Percentiles rank a stretch among this genome's conserved stretches.
Conservation (phyloP, 1,140 invertebrate species). For the Papilio helenus region DNA sequence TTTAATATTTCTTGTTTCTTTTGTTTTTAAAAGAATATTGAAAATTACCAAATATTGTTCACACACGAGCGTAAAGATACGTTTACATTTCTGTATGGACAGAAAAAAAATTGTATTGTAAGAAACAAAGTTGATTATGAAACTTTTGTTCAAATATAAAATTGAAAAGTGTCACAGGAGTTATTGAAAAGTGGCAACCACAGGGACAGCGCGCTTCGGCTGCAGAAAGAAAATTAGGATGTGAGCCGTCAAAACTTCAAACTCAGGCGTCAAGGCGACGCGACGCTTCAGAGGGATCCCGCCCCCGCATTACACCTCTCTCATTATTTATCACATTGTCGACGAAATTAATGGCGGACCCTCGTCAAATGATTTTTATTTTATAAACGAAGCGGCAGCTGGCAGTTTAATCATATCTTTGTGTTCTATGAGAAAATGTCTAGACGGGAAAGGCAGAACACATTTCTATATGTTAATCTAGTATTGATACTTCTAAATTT, state of each 20-base stretch:
- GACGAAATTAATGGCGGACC: conserved; percentile 80
- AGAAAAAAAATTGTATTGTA: not conserved
- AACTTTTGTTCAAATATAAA: conserved; percentile 12
- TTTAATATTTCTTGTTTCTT: not conserved
- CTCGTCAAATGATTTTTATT: conserved; percentile 82
- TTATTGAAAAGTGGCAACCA: conserved; percentile 69
- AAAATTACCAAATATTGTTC: too few relatives aligned
- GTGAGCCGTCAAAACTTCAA: conserved; percentile 78
- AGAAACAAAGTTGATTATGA: not conserved
- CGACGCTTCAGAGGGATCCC: conserved; percentile 74
- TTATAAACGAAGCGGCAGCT: conserved; percentile 77
- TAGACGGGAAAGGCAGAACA: conserved; percentile 38
- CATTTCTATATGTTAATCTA: not conserved
- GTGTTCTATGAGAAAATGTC: conserved; percentile 52
- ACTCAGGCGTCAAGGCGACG: conserved; percentile 68
- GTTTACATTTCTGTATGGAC: too few relatives aligned
- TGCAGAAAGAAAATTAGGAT: conserved; percentile 80
- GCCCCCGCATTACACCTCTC: conserved; percentile 78
- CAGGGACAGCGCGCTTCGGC: conserved; percentile 49
- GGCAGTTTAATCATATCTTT: conserved; percentile 82
- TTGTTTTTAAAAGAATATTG: not conserved
- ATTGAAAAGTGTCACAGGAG: conserved; percentile 59
- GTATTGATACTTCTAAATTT: too few relatives aligned
- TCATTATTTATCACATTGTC: conserved; percentile 83
- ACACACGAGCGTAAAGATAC: too few relatives aligned